A percentile compares a stretch with the other conserved stretches of the same genome.
phyloP scores from a whole-genome alignment of 2,113 vertebrate genomes.

The Chlamydotis undulata region DNA sequence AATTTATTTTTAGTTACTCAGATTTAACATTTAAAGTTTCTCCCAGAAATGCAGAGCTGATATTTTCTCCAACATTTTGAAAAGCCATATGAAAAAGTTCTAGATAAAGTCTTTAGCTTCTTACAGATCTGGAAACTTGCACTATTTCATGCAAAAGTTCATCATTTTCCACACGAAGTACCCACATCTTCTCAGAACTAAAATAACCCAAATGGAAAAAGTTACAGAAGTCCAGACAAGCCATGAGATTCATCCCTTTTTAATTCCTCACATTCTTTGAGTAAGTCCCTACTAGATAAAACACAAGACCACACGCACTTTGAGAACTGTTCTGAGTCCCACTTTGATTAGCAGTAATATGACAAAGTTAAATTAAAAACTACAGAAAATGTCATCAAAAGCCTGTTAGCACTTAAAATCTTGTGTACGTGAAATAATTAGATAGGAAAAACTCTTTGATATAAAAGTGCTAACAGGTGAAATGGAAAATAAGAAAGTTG shows the following conservation, averaged over 20 bases:
- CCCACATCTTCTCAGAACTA: slow-evolving; percentile 18
- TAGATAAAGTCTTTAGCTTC: neutral
- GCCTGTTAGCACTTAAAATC: neutral
- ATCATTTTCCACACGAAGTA: neutral
- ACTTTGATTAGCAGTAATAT: neutral
- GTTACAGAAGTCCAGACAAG: slow-evolving; percentile 3
- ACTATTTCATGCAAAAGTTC: neutral
- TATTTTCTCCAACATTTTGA: neutral
- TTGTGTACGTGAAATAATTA: neutral
- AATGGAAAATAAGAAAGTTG: neutral
- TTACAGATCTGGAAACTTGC: neutral
- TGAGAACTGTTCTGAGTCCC: neutral
- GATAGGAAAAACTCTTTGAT: neutral
- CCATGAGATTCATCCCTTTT: slow-evolving; percentile 32
- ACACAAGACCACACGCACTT: neutral
- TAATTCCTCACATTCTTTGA: slow-evolving; percentile 38
- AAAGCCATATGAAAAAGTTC: neutral
- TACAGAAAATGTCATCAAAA: neutral
- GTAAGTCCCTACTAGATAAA: neutral
- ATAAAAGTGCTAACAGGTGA: neutral
- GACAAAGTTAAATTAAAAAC: slow-evolving; percentile 12
- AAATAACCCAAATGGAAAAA: neutral
- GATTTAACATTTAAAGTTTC: neutral
- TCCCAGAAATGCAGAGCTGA: neutral
- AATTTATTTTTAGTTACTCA: neutral